phyloP scores from a whole-genome alignment of 2,888 invertebrate genomes.

The Brachylomia viminalis region DNA sequence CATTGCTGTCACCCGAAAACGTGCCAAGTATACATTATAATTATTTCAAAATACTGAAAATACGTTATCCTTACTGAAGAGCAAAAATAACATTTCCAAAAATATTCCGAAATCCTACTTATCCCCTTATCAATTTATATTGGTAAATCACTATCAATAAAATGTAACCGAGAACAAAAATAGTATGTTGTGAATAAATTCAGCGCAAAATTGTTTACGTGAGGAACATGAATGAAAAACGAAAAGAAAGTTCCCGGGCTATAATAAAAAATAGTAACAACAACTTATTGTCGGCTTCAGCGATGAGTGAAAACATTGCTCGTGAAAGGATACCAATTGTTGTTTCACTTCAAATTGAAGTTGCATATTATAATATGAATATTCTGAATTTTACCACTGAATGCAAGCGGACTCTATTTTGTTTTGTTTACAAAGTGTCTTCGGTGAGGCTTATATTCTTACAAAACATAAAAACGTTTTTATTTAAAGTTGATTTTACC shows the following conservation, averaged over 20 bases:
- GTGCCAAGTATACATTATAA: too few relatives aligned
- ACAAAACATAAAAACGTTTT: neutral
- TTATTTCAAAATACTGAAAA: neutral
- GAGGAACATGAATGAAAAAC: neutral
- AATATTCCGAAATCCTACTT: neutral
- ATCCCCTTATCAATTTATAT: neutral
- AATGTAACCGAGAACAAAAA: neutral
- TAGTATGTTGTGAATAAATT: neutral
- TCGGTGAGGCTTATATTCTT: neutral
- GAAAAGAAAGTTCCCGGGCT: conserved; percentile 1
- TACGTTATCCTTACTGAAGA: neutral
- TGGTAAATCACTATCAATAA: neutral
- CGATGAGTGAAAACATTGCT: conserved; percentile 10
- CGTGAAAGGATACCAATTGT: neutral
- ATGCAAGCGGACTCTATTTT: neutral
- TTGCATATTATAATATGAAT: neutral
- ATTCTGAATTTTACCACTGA: neutral
- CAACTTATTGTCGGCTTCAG: conserved; percentile 1
- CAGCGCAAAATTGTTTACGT: conserved; percentile 13
- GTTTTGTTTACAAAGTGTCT: neutral
- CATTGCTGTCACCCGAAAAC: neutral
- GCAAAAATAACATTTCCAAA: neutral
- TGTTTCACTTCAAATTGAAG: conserved; percentile 5
- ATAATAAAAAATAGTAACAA: too few relatives aligned
- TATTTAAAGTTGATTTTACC: neutral